Evolutionary conservation across 2,888 invertebrate genomes (phyloP).

Genomic region (Lutraria lutraria): DNA sequence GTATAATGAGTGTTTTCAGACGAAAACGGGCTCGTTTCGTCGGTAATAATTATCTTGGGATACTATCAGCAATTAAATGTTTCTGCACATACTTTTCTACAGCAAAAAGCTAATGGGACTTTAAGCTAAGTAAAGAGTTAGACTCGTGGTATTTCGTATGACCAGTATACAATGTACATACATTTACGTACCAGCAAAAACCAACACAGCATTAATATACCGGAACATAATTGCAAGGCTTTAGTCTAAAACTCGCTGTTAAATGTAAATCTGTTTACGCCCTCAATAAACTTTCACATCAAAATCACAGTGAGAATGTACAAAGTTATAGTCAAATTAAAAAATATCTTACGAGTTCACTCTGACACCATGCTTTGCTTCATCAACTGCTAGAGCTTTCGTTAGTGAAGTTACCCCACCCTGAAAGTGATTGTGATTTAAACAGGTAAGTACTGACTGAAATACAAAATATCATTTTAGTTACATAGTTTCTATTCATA

Average conservation of each 20-base stretch:
- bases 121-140: too few species aligned
- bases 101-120: too few species aligned
- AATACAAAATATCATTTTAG: background rate
- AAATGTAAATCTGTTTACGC: background rate
- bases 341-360: slow-evolving; percentile 82
- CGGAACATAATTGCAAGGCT: background rate
- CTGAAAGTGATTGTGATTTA: slow-evolving; percentile 64
- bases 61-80: too few species aligned
- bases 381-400: slow-evolving; percentile 85
- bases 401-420: slow-evolving; percentile 84
- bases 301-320: too few species aligned
- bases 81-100: too few species aligned
- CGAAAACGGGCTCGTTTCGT: too few species aligned
- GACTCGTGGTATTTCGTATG: too few species aligned
- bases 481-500: slow-evolving; percentile 34
- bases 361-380: slow-evolving; percentile 82
- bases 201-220: background rate
- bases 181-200: background rate
- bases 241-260: background rate
- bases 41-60: too few species aligned
- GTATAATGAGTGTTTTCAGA: too few species aligned
- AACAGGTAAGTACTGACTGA: background rate
- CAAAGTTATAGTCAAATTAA: background rate
- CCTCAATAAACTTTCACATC: too few species aligned
- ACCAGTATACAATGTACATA: background rate